Conservation (phyloP, 2,888 invertebrate species). For the Folsomia candida region DNA sequence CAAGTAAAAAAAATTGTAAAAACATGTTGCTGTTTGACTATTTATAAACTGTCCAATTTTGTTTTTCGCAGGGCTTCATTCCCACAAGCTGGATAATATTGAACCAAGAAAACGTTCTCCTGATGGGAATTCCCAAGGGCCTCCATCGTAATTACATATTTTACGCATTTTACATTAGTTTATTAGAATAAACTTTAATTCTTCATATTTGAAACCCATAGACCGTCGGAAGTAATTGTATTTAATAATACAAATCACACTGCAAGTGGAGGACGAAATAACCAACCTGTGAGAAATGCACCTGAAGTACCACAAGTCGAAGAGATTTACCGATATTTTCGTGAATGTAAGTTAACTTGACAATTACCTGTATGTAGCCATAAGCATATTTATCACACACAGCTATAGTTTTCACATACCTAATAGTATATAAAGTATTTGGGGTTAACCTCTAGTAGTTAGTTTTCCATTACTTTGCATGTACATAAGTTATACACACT, state of each 20-base stretch:
- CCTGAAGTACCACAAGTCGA: constrained; percentile 43
- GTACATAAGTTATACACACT: too few relatives aligned
- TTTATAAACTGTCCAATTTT: too few relatives aligned
- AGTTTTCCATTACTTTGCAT: too few relatives aligned
- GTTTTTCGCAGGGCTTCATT: constrained; percentile 32
- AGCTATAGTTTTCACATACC: too few relatives aligned
- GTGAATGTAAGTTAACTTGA: constrained; percentile 32
- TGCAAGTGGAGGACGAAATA: constrained; percentile 24
- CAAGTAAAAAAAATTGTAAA: constrained; percentile 29
- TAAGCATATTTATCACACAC: too few relatives aligned
- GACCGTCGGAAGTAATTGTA: constrained; percentile 42
- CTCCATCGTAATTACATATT: constrained; percentile 30
- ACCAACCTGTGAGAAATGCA: constrained; percentile 18
- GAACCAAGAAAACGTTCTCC: constrained; percentile 40
- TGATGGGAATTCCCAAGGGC: constrained; percentile 32
- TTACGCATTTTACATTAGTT: neutral
- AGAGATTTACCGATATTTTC: constrained; percentile 38
- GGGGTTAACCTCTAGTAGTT: too few relatives aligned
- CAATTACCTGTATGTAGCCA: too few relatives aligned
- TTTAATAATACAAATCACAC: constrained; percentile 40
- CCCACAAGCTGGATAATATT: constrained; percentile 41
- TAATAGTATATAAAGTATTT: too few relatives aligned
- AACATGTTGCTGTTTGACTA: neutral
- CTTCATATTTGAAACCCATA: constrained; percentile 8
- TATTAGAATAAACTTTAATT: neutral